phyloP scores from a whole-genome alignment of 2,797 vertebrate species.

The Micrastur ruficollis region DNA sequence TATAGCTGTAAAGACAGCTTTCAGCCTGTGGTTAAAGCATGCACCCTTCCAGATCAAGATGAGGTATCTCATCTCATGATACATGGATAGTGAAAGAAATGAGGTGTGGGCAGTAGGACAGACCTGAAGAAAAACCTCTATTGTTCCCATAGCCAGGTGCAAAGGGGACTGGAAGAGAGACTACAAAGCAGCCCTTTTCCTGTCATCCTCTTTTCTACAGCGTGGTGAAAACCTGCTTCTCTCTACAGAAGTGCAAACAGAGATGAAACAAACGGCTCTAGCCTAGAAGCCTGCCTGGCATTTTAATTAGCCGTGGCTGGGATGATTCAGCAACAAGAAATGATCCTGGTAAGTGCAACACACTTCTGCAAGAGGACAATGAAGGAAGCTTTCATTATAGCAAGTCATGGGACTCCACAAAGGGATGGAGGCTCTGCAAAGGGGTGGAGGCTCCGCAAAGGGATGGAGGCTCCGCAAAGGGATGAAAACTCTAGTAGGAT shows the following conservation, averaged over 20 bases:
- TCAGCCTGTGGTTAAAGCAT: background rate
- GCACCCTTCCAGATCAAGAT: background rate
- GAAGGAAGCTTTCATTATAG: background rate
- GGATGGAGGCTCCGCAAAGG: background rate
- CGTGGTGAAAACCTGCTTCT: background rate
- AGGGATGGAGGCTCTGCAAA: background rate
- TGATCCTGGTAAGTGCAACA: background rate
- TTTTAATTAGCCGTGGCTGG: background rate
- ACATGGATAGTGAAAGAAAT: fast-evolving
- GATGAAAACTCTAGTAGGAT: background rate
- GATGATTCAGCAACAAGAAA: background rate
- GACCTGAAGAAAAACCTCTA: background rate
- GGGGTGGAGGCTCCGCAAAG: background rate
- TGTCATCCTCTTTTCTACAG: background rate
- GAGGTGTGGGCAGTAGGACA: background rate
- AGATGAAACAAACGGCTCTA: background rate
- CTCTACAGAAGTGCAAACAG: background rate
- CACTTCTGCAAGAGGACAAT: background rate
- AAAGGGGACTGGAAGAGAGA: background rate
- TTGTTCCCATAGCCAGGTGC: background rate
- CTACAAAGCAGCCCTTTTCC: background rate
- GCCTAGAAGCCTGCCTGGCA: background rate
- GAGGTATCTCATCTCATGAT: background rate
- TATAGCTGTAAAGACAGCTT: background rate
- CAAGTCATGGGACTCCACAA: background rate